Base-by-base conservation (phyloP, 2,888 invertebrate species). In the Oscheius sp. region DNA sequence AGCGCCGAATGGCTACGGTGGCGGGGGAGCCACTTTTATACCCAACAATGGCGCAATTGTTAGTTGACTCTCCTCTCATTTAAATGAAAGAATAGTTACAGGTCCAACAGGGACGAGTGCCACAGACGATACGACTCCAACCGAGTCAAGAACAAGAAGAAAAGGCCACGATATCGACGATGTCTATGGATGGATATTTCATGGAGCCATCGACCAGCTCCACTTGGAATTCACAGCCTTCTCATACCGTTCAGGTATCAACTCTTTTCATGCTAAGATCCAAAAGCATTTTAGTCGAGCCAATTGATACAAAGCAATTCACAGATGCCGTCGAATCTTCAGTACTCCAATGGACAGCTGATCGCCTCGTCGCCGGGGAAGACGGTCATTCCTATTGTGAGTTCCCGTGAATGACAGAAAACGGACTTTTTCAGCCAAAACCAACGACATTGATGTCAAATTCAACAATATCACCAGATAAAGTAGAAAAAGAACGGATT, bases 401-500 rank as follows among this genome's bases (percentile, higher is more conserved):
- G 45, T 64, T 25, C 9, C n/a, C n/a, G n/a, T n/a, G n/a, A n/a
- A n/a, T n/a, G n/a, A n/a, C n/a, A n/a, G n/a, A n/a, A n/a, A n/a
- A n/a, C n/a, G n/a, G n/a, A n/a, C n/a, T n/a, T n/a, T n/a, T n/a
- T 35, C 35, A 35, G 35, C 35, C 35, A 3, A 35, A 35, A 9
- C 66, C 29, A 58, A 66, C 35, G 53, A 59, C 29, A 0, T n/a
- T 71, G 52, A 63, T 43, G 63, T 9, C n/a, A 2, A 45, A 25
- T 23, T n/a, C 66, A 1, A 49, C 63, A 69, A 21, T 71, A 58
- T 78, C 81, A 13, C 83, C 81, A 12, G 83, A 83, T 63, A 82
- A 82, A 66, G 53, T 73, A 6, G 86, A 87, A 68, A 83, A 84
- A 55, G 87, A 87, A 29, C 66, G 78, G 18, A 72, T 79, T 6